Evolutionary conservation across 92 coral and sea anemone species (phyloP), one percentile per base, ranked within the genome.

Genomic region (Epizoanthus scotinus): DNA sequence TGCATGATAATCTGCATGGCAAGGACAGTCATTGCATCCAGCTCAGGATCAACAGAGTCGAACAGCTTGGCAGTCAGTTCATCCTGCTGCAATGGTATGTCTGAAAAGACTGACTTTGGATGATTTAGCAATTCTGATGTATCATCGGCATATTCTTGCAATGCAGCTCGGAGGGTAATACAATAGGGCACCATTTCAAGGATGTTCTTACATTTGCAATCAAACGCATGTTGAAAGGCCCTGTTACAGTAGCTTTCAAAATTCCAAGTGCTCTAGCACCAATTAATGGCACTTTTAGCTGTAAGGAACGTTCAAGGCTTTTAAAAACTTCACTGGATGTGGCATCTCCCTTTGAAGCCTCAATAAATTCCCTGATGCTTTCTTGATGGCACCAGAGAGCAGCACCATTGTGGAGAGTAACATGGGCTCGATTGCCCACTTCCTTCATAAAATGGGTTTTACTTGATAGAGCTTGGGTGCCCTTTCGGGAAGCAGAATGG

Each of bases 81-180:
- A 71, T 71, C 78, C 36, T 71, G 63, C 64, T 71, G 78, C 78
- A 71, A 2, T 13, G 78, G 78, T 24, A 72, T 72, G 78, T 52
- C 78, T 9, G 61, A 25, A 52, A 72, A 72, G 26, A 72, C 78
- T 24, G 78, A 72, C 28, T 57, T 53, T 24, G 64, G 64, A 9
- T 47, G 34, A 40, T 72, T 72, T 8, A 72, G 78, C 61, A 72
- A 22, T 3, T 72, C 78, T 1, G 78, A 72, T 24, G 78, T 63
- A 72, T 72, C 78, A 44, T 72, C 79, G 54, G 79, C 63, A 73
- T 21, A 54, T 36, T 73, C 79, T 15, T 73, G 79, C 63, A 73
- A 17, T 73, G 79, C 66, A 12, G 66, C 66, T 26, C 66, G 54
- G 47, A 73, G 22, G 9, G 66, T 73, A 5, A 73, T 73, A 57